Conservation (phyloP, 2,113 vertebrate species). For the Oncorhynchus nerka region DNA sequence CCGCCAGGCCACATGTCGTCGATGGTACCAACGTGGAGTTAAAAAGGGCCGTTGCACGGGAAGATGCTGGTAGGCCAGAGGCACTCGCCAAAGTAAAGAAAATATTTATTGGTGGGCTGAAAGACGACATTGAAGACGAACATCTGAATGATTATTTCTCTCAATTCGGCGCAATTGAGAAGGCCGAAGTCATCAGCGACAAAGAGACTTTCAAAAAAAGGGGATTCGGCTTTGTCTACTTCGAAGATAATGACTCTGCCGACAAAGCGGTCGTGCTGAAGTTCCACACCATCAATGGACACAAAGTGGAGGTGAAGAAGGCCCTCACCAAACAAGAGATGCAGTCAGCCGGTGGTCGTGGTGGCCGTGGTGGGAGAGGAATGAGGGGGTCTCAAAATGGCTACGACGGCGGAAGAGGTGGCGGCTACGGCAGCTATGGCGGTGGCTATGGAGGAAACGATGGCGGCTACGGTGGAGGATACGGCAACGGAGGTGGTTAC, state of each 20-base stretch:
- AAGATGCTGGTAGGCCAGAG: constrained; percentile 84
- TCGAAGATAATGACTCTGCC: constrained; percentile 85
- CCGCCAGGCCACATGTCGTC: constrained; percentile 80
- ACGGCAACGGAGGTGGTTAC: constrained; percentile 70
- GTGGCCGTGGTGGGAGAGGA: constrained; percentile 79
- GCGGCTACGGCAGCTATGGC: constrained; percentile 83
- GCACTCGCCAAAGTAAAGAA: constrained; percentile 88
- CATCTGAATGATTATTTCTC: constrained; percentile 84
- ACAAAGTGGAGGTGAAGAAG: constrained; percentile 88
- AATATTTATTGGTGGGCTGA: constrained; percentile 85
- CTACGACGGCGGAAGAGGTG: constrained; percentile 79
- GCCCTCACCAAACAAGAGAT: constrained; percentile 88
- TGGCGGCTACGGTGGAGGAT: constrained; percentile 80
- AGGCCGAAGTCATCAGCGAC: constrained; percentile 86
- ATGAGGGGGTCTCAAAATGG: constrained; percentile 78
- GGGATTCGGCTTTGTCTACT: constrained; percentile 87
- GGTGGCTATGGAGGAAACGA: constrained; percentile 72
- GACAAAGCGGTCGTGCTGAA: constrained; percentile 87
- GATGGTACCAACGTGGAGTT: constrained; percentile 88
- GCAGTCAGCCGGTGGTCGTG: constrained; percentile 61
- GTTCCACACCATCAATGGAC: constrained; percentile 86
- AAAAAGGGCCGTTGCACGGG: constrained; percentile 84
- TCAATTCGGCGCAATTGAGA: constrained; percentile 84
- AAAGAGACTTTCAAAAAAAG: constrained; percentile 86
- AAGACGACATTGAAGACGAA: constrained; percentile 83